phyloP scores from a whole-genome alignment of 1,140 invertebrate species.

The Bombus fervidus region DNA sequence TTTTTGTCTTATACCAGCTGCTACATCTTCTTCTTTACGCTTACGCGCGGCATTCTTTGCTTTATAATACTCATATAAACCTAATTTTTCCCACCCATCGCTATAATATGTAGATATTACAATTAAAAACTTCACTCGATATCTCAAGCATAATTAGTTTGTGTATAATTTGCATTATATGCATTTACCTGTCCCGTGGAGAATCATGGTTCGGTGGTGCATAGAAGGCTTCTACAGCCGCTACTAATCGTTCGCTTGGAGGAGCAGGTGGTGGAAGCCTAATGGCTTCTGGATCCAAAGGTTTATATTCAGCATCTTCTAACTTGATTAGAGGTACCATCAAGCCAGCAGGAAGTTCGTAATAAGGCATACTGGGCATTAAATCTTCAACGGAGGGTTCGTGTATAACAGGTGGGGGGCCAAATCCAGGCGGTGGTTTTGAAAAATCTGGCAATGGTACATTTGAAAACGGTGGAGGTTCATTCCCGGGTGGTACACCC shows the following conservation, averaged over 20 bases:
- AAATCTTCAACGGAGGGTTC: slow-evolving; percentile 86
- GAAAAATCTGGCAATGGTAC: slow-evolving; percentile 90
- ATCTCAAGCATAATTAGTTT: not conserved
- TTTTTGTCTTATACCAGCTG: slow-evolving; percentile 86
- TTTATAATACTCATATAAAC: slow-evolving; percentile 98
- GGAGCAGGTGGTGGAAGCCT: slow-evolving; percentile 96
- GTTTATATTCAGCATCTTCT: slow-evolving; percentile 95
- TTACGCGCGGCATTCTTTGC: slow-evolving; percentile 95
- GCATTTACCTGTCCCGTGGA: slow-evolving; percentile 93
- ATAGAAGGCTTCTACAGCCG: slow-evolving; percentile 98
- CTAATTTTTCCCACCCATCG: slow-evolving; percentile 98
- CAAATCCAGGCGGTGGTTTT: slow-evolving; percentile 92
- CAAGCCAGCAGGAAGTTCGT: slow-evolving; percentile 96
- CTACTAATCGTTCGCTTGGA: slow-evolving; percentile 94
- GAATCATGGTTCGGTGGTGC: slow-evolving; percentile 95
- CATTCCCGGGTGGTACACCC: slow-evolving; percentile 73
- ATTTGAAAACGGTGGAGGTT: slow-evolving; percentile 77
- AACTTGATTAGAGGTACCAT: slow-evolving; percentile 97
- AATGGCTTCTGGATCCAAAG: slow-evolving; percentile 94
- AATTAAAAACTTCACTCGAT: not conserved
- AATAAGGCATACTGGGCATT: slow-evolving; percentile 96
- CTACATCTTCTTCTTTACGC: slow-evolving; percentile 93
- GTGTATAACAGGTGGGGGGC: slow-evolving; percentile 81
- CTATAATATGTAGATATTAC: slow-evolving; percentile 80
- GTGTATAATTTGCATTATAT: slow-evolving; percentile 4